Base-by-base conservation (phyloP, 2,888 invertebrate species). In the Drosophila setosimentum region DNA sequence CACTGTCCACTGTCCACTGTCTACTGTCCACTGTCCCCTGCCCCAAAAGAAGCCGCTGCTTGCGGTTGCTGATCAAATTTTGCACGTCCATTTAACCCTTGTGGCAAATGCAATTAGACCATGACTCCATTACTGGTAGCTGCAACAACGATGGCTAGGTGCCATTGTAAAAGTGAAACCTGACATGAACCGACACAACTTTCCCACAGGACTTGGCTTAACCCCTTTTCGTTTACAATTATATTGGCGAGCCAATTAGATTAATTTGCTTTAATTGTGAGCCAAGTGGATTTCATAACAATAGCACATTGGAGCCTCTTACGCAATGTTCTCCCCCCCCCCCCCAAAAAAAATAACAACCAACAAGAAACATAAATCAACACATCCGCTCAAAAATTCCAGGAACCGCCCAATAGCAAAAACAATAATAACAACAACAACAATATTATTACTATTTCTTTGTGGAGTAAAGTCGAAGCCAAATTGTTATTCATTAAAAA, bases 21-120 rank as follows among this genome's bases (percentile, higher is more conserved):
- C 5, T n/a, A 49, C 40, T 40, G 11, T 24, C 24, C 45, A 51
- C 45, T 58, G 57, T 33, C 57, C 66, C 24, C 2, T 48, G 42
- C 16, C n/a, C 2, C 21, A 54, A 18, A 42, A 40, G 54, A 54
- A 21, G 57, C 49, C 49, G 57, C 51, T 48, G 54, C 49, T 45
- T 68, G 45, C 45, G 57, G 49, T 29, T 45, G 51, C 68, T 86
- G 76, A 81, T 87, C 69, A 72, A 76, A 79, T 83, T 91, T 76
- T 69, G 66, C 89, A 77, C 77, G 85, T 90, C 85, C 76, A 85
- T 78, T 89, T 83, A 85, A 87, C 89, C 90, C 83, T 80, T 80
- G 58, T 72, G 73, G 69, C 80, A 73, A 78, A 72, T 81, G 91
- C 86, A 91, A 91, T 91, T 91, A 91, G 91, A 91, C 91, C 91